Percentiles rank a stretch among this genome's conserved stretches.
phyloP scores from a whole-genome alignment of 2,888 invertebrate species.

The Lasioglossum villosulum region DNA sequence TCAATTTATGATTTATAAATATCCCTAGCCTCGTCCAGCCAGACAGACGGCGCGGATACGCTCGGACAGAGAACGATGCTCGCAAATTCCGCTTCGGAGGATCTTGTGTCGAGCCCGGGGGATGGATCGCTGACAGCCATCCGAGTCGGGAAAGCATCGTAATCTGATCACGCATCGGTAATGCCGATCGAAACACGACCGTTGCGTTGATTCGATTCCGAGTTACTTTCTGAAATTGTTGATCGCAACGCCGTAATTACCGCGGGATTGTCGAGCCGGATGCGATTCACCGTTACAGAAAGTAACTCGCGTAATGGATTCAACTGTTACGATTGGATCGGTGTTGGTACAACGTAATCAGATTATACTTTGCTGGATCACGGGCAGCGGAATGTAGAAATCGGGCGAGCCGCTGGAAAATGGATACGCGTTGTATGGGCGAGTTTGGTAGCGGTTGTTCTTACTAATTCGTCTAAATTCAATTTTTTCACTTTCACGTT shows the following conservation, averaged over 20 bases:
- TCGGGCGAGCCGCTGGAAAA: neutral
- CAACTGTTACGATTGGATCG: neutral
- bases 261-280: neutral
- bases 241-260: neutral
- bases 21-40: neutral
- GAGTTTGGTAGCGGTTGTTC: neutral
- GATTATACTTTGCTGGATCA: slow-evolving; percentile 1
- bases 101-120: neutral
- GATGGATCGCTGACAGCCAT: neutral
- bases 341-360: neutral
- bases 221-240: neutral
- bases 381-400: neutral
- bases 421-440: neutral
- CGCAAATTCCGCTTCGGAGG: neutral
- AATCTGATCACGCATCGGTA: neutral
- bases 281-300: neutral
- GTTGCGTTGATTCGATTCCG: neutral
- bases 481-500: no score
- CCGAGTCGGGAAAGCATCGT: neutral
- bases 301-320: neutral
- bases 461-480: no score
- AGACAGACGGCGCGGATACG: neutral
- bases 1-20: slow-evolving; percentile 10
- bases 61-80: neutral
- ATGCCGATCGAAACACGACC: neutral